A percentile compares a stretch with the other conserved stretches of the same genome.
These are phyloP conservation scores for Azorinus chamasolen DNA, from an alignment of 2,888 invertebrate genomes.

Conservation along the genomic window DNA sequence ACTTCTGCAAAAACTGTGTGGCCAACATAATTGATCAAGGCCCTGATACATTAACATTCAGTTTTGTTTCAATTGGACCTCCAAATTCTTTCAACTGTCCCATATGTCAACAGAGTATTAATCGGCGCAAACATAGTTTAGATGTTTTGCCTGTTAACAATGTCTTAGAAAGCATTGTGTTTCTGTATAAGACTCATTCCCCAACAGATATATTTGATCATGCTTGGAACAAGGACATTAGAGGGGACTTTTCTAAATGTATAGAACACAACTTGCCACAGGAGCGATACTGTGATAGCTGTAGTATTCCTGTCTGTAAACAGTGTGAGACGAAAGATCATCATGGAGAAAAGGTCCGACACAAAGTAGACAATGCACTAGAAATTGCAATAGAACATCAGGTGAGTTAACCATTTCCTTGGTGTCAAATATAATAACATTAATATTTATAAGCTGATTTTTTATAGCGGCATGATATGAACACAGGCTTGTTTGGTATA, in stretches of 20 bases:
- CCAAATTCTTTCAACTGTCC: slow-evolving; percentile 66
- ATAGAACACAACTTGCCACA: slow-evolving; percentile 45
- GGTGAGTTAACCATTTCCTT: slow-evolving; percentile 54
- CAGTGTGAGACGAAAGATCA: slow-evolving; percentile 48
- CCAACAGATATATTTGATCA: slow-evolving; percentile 65
- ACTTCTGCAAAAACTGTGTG: slow-evolving; percentile 71
- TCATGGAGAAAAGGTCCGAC: slow-evolving; percentile 22
- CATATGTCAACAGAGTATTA: slow-evolving; percentile 62
- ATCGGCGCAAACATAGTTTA: slow-evolving; percentile 36
- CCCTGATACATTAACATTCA: slow-evolving; percentile 12
- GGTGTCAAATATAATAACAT: no score
- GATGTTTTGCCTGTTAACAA: slow-evolving; percentile 63
- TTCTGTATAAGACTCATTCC: slow-evolving; percentile 49
- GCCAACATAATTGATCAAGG: slow-evolving; percentile 51
- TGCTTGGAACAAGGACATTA: slow-evolving; percentile 61
- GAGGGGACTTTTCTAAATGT: slow-evolving; percentile 40
- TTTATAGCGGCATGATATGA: no score
- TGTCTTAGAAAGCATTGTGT: slow-evolving; percentile 67
- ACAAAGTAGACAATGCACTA: slow-evolving; percentile 51
- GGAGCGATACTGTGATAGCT: slow-evolving; percentile 67
- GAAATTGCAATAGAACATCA: slow-evolving; percentile 54
- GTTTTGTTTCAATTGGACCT: slow-evolving; percentile 34
- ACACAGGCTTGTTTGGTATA: no score
- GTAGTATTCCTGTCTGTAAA: slow-evolving; percentile 61
- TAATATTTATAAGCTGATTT: no score